Percentiles rank a stretch among this genome's conserved stretches.
Evolutionary conservation across 2,113 vertebrate species (phyloP).

Genomic region (Eptesicus fuscus): DNA sequence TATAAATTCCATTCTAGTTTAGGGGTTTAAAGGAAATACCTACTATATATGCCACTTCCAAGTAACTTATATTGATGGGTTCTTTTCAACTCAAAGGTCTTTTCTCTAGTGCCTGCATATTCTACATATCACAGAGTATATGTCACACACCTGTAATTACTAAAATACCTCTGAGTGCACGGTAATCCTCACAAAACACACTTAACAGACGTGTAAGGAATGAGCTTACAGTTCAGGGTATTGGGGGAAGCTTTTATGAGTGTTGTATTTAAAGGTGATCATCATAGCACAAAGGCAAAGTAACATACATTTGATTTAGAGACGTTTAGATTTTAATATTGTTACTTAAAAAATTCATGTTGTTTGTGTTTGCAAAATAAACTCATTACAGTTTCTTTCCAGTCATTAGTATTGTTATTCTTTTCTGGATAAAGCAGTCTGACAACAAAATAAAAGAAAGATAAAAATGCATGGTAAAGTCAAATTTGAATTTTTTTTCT

Average conservation of each 20-base stretch:
- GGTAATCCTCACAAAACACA: fast-evolving
- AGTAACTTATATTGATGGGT: background rate
- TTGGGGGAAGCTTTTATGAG: no score
- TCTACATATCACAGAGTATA: background rate
- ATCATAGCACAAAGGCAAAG: background rate
- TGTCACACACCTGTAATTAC: background rate
- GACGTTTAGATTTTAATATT: background rate
- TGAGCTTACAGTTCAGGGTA: background rate
- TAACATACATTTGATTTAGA: background rate
- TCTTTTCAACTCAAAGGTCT: background rate
- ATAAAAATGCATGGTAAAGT: background rate
- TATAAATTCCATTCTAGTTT: background rate
- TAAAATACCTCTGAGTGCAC: background rate
- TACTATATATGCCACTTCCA: background rate
- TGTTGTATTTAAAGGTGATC: background rate
- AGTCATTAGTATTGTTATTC: background rate
- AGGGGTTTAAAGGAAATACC: background rate
- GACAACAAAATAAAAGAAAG: background rate
- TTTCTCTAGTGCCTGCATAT: background rate
- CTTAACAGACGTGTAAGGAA: background rate
- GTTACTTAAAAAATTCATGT: background rate
- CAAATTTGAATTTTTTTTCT: background rate
- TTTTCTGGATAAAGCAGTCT: background rate
- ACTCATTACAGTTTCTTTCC: background rate
- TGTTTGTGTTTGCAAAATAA: background rate